Percentiles rank a stretch among this genome's conserved stretches.
These are phyloP conservation scores for Noctua fimbriata DNA, from an alignment of 2,888 invertebrate genomes.

Conservation along the genomic window DNA sequence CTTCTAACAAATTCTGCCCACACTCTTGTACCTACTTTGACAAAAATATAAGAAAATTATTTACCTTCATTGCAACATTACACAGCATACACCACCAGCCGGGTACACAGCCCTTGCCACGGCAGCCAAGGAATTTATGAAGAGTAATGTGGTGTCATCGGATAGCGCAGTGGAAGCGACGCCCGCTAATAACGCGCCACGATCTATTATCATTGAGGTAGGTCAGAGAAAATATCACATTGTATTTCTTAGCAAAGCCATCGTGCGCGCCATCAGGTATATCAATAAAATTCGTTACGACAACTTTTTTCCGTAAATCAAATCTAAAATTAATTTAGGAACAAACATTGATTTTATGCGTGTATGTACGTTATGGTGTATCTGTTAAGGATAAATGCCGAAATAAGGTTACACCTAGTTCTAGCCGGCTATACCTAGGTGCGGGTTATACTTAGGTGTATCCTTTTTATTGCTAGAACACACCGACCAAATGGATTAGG, in stretches of 20 bases:
- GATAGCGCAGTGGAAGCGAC: slow-evolving; percentile 16
- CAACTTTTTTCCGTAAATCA: background rate
- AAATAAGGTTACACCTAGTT: too few species aligned
- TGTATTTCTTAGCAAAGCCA: background rate
- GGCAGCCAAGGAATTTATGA: slow-evolving; percentile 5
- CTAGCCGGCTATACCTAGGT: too few species aligned
- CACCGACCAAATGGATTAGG: too few species aligned
- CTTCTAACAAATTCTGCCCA: background rate
- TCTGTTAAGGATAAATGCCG: too few species aligned
- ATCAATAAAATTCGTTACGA: background rate
- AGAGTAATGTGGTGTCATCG: slow-evolving; percentile 21
- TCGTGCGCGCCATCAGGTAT: background rate
- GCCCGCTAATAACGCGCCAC: slow-evolving; percentile 21
- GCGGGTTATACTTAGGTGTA: too few species aligned
- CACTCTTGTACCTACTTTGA: background rate
- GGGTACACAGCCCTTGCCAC: slow-evolving; percentile 11
- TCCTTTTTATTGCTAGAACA: too few species aligned
- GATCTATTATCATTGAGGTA: slow-evolving; percentile 36
- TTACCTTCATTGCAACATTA: background rate
- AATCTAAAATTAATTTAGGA: background rate
- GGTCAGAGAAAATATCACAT: background rate
- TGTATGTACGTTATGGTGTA: background rate
- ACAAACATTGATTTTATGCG: background rate
- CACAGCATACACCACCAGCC: slow-evolving; percentile 25
- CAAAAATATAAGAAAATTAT: background rate